These are phyloP conservation scores for Drosophila nigricruria DNA, from an alignment of 2,888 invertebrate species.

Conservation along the genomic window DNA sequence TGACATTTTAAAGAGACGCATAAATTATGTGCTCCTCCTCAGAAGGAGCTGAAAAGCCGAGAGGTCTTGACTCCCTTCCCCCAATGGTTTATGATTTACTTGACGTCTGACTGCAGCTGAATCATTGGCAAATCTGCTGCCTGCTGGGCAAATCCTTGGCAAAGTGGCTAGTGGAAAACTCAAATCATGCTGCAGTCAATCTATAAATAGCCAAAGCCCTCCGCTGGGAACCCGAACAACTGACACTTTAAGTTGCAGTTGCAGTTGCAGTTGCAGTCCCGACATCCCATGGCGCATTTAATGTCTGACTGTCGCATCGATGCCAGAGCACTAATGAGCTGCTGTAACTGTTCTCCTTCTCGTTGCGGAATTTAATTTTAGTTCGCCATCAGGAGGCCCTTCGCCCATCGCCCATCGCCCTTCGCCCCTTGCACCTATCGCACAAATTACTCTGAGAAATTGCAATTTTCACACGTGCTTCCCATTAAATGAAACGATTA, in stretches of 20 bases:
- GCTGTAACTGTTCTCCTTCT: constrained; percentile 24
- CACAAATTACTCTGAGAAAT: constrained; percentile 56
- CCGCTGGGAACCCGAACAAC: constrained; percentile 47
- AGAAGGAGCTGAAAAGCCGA: constrained; percentile 20
- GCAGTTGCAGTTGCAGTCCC: not conserved
- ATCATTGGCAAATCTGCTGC: constrained; percentile 80
- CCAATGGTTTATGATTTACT: constrained; percentile 73
- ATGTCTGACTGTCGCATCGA: constrained; percentile 54
- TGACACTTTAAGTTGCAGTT: constrained; percentile 31
- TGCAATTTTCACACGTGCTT: constrained; percentile 83
- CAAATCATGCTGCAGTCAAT: constrained; percentile 11
- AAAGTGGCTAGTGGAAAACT: constrained; percentile 6
- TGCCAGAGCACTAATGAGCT: constrained; percentile 72
- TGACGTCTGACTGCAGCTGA: constrained; percentile 77
- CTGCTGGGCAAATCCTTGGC: constrained; percentile 34
- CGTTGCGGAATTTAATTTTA: constrained; percentile 7
- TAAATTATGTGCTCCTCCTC: constrained; percentile 67
- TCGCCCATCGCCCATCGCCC: too few relatives aligned
- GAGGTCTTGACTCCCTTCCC: constrained; percentile 25
- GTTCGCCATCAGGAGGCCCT: not conserved
- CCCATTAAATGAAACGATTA: constrained; percentile 83
- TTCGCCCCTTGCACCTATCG: constrained; percentile 13
- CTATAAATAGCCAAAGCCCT: constrained; percentile 46
- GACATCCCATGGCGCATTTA: constrained; percentile 27
- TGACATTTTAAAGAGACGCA: constrained; percentile 78